These are phyloP conservation scores for Coranthus polyacanthus DNA, from an alignment of 2,797 vertebrate genomes.

Conservation along the genomic window DNA sequence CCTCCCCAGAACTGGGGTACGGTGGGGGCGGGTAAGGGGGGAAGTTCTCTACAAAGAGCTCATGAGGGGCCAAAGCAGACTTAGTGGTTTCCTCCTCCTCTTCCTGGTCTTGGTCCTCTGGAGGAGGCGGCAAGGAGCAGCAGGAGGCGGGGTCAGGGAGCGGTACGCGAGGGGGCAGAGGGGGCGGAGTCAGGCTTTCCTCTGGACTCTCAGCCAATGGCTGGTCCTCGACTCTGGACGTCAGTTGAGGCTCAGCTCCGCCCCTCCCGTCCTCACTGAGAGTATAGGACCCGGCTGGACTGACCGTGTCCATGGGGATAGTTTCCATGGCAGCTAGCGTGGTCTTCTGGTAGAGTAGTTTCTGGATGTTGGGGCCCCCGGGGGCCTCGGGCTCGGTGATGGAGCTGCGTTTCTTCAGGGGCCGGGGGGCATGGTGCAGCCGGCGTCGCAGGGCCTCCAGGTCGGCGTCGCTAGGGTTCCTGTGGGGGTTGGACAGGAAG, in stretches of 20 bases:
- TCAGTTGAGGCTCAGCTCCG: rapidly evolving
- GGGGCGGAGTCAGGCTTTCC: slow-evolving; percentile 48
- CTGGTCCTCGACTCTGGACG: neutral
- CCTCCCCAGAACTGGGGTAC: slow-evolving; percentile 86
- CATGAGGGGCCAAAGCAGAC: slow-evolving; percentile 48
- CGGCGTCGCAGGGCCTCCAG: slow-evolving; percentile 91
- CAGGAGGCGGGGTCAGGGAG: slow-evolving; percentile 70
- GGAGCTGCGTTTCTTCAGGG: slow-evolving; percentile 95
- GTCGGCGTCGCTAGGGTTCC: slow-evolving; percentile 91
- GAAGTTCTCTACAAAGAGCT: slow-evolving; percentile 89
- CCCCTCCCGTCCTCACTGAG: slow-evolving; percentile 14
- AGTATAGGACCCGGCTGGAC: slow-evolving; percentile 43
- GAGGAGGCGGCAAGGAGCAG: slow-evolving; percentile 45
- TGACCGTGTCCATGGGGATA: slow-evolving; percentile 65
- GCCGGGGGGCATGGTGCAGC: slow-evolving; percentile 92
- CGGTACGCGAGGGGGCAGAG: slow-evolving; percentile 70
- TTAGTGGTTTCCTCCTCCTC: slow-evolving; percentile 3
- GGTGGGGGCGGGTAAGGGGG: slow-evolving; percentile 94
- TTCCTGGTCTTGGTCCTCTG: slow-evolving; percentile 77
- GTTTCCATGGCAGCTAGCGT: slow-evolving; percentile 96
- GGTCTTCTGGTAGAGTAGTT: slow-evolving; percentile 95
- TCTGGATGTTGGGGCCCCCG: slow-evolving; percentile 93
- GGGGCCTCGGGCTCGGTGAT: slow-evolving; percentile 96
- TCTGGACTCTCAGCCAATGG: slow-evolving; percentile 64
- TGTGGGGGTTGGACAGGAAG: slow-evolving; percentile 88